Evolutionary conservation across 2,797 vertebrate genomes (phyloP), one percentile per base, ranked within the genome.

Genomic region (Tachyglossus aculeatus): DNA sequence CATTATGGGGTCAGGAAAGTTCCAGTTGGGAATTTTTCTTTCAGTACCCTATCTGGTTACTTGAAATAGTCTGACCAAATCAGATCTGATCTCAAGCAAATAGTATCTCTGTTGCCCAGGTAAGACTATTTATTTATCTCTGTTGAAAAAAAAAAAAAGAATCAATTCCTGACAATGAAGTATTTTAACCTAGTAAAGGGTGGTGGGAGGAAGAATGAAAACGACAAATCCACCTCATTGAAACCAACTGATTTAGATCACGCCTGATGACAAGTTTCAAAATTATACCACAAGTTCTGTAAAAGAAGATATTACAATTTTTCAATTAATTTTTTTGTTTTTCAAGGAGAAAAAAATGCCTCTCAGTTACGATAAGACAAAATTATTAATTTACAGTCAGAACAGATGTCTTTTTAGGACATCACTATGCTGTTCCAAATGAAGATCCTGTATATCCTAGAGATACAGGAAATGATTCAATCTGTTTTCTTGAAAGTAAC

Each of bases 201-300:
- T n/a, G n/a, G n/a, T n/a, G n/a, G 0, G 68, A 80, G 37, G 71
- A 54, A 81, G 55, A 70, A 75, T 68, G 25, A 29, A 73, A 78
- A 79, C 50, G 74, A 64, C 68, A 73, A 80, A 86, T 85, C 73
- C 75, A 9, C 66, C 74, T 52, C 22, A 54, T 41, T 77, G 58
- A 72, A 71, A 84, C 62, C 57, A 87, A 80, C 81, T 81, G 84
- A 67, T 55, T 55, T 81, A 77, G 48, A 41, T 63, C n/a, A 81
- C 27, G 24, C 61, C 1, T 2, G 2, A 27, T 71, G 41, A 51
- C 44, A 77, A 72, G 67, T 75, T 66, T 71, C 60, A 37, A 57
- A 15, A 57, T 73, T 80, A 67, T 67, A n/a, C n/a, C 25, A 69
- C 55, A 70, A 68, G 19, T 54, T 38, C 21, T 69, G 8, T 73